A percentile compares a stretch with the other conserved stretches of the same genome.
Evolutionary conservation across 2,797 vertebrate species (phyloP).

Genomic region (Apogon talboti): DNA sequence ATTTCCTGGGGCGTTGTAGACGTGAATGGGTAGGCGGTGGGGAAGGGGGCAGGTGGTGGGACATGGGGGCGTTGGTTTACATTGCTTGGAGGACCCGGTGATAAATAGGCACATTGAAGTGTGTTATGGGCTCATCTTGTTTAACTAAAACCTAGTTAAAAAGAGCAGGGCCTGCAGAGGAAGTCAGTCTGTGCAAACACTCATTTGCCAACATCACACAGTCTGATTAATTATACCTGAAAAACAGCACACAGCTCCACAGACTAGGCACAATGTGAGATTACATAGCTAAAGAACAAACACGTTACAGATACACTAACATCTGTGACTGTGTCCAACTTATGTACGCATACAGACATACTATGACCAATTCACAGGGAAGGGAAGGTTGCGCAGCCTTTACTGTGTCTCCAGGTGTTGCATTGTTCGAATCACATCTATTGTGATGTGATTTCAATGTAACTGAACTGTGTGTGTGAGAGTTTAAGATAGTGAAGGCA

Average conservation of each 20-base stretch:
- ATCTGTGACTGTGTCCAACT: conserved; percentile 4
- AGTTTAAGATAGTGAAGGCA: conserved; percentile 60
- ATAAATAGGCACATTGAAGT: conserved; percentile 70
- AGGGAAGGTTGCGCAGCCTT: conserved; percentile 21
- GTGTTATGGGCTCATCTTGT: conserved; percentile 61
- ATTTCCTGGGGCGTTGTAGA: conserved; percentile 49
- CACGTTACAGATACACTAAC: conserved; percentile 46
- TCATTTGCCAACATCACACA: conserved; percentile 78
- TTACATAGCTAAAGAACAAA: conserved; percentile 49
- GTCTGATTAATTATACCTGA: conserved; percentile 75
- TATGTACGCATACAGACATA: conserved; percentile 22
- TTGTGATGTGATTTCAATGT: conserved; percentile 68
- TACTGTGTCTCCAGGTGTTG: conserved; percentile 66
- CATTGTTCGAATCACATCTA: conserved; percentile 64
- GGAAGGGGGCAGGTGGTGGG: conserved; percentile 19
- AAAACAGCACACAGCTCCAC: conserved; percentile 46
- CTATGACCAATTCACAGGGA: conserved; percentile 40
- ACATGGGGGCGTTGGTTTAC: conserved; percentile 29
- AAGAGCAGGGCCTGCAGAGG: conserved; percentile 66
- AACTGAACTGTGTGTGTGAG: conserved; percentile 52
- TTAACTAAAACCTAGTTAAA: conserved; percentile 74
- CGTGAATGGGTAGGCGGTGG: conserved; percentile 29
- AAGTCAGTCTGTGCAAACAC: conserved; percentile 69
- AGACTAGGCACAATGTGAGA: conserved; percentile 44
- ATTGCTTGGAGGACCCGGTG: conserved; percentile 56